phyloP scores from a whole-genome alignment of 2,113 vertebrate species.

The Neogobius melanostomus region DNA sequence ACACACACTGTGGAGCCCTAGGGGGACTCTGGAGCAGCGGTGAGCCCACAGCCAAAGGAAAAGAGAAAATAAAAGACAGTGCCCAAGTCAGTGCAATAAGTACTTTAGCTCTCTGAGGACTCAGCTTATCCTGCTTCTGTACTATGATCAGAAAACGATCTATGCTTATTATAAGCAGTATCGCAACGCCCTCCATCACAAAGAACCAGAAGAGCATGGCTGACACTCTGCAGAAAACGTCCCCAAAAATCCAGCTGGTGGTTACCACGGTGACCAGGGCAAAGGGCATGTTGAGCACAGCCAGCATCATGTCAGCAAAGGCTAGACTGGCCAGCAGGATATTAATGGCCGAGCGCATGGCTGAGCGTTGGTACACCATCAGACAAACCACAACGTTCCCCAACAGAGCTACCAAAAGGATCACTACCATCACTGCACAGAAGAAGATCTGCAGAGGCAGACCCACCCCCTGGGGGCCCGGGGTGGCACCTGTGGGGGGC shows the following conservation, averaged over 20 bases:
- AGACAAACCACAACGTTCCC: conserved; percentile 97
- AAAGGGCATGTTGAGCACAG: conserved; percentile 94
- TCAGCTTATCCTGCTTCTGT: conserved; percentile 94
- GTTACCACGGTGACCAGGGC: conserved; percentile 89
- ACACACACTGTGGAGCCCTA: conserved; percentile 93
- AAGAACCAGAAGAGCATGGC: conserved; percentile 98
- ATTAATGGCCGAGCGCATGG: conserved; percentile 98
- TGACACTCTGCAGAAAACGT: conserved; percentile 87
- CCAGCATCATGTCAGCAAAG: conserved; percentile 95
- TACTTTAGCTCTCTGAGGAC: conserved; percentile 90
- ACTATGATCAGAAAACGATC: conserved; percentile 98
- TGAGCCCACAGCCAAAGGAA: conserved; percentile 87
- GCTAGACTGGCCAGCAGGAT: conserved; percentile 95
- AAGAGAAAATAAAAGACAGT: conserved; percentile 85
- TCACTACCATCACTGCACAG: conserved; percentile 84
- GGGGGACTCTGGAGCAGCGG: conserved; percentile 88
- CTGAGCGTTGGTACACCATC: conserved; percentile 97
- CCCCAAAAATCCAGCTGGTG: conserved; percentile 91
- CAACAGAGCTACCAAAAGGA: conserved; percentile 87
- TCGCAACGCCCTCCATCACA: conserved; percentile 89
- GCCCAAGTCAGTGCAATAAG: conserved; percentile 90
- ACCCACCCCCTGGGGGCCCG: conserved; percentile 76
- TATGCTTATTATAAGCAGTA: conserved; percentile 96
- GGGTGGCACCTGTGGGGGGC: conserved; percentile 65
- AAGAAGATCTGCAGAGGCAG: conserved; percentile 92